These are phyloP conservation scores for Poeciliopsis presidionis DNA, from an alignment of 2,797 vertebrate species.

Conservation along the genomic window DNA sequence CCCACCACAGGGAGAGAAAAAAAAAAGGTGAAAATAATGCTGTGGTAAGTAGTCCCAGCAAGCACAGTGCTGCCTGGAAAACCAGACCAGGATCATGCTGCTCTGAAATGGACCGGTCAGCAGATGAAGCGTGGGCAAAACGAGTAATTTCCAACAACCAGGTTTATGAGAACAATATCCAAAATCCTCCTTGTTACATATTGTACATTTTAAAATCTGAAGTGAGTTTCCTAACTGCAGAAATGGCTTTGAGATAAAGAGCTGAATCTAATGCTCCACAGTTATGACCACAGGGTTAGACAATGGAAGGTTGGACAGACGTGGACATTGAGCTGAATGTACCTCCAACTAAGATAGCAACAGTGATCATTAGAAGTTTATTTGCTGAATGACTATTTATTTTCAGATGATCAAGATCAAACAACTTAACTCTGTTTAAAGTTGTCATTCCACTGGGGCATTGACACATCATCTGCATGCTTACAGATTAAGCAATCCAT, in stretches of 20 bases:
- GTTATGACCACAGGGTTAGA: conserved; percentile 2
- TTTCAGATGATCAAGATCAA: conserved; percentile 28
- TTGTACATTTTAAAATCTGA: background rate
- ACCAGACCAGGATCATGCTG: conserved; percentile 57
- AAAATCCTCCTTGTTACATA: conserved; percentile 46
- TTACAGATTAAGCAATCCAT: conserved; percentile 62
- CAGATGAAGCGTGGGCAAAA: conserved; percentile 66
- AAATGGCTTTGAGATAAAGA: conserved; percentile 2
- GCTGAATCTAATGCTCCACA: background rate
- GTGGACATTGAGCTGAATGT: background rate
- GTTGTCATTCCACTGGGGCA: conserved; percentile 48
- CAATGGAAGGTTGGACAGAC: background rate
- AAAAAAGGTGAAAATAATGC: conserved; percentile 78
- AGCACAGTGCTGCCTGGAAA: conserved; percentile 59
- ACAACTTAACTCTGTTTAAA: conserved; percentile 31
- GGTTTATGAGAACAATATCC: conserved; percentile 40
- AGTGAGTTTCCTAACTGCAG: conserved; percentile 2
- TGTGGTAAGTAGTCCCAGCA: conserved; percentile 82
- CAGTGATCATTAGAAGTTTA: background rate
- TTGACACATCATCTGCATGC: conserved; percentile 59
- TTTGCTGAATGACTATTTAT: background rate
- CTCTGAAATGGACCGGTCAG: conserved; percentile 47
- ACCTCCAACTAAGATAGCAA: conserved; percentile 1
- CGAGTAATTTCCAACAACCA: conserved; percentile 59
- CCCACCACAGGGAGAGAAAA: conserved; percentile 71